Conservation (phyloP, 2,113 vertebrate genomes). For the Antidorcas marsupialis region DNA sequence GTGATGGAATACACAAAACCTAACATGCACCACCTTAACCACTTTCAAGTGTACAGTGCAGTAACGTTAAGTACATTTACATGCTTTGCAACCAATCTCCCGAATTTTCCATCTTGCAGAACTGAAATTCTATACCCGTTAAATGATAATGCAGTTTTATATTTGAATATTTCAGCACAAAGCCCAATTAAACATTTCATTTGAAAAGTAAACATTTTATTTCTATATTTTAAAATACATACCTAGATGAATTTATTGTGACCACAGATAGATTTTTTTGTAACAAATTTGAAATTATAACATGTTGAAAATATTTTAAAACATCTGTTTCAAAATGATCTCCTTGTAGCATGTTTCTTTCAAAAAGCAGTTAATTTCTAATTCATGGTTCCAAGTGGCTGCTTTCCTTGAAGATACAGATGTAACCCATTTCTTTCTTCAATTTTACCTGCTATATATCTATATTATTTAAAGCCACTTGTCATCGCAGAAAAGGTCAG, state of each 20-base stretch:
- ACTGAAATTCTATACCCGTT: background rate
- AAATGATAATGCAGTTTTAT: background rate
- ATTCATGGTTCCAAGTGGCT: conserved; percentile 20
- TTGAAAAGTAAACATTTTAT: background rate
- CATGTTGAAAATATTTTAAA: conserved; percentile 22
- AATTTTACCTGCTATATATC: background rate
- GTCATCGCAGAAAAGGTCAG: background rate
- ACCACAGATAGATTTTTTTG: background rate
- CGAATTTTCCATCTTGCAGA: background rate
- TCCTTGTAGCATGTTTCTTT: background rate
- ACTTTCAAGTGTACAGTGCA: background rate
- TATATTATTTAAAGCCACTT: background rate
- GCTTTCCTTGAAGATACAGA: background rate
- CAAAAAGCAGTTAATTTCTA: background rate
- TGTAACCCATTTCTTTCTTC: background rate
- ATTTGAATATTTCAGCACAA: background rate
- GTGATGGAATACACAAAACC: background rate
- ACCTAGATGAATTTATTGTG: background rate
- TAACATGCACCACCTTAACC: background rate
- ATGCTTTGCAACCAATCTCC: background rate
- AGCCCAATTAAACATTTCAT: background rate
- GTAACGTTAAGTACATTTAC: background rate
- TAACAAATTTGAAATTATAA: background rate
- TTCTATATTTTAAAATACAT: background rate
- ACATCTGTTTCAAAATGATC: background rate